phyloP scores from a whole-genome alignment of 2,797 vertebrate species.

The Galago senegalensis region DNA sequence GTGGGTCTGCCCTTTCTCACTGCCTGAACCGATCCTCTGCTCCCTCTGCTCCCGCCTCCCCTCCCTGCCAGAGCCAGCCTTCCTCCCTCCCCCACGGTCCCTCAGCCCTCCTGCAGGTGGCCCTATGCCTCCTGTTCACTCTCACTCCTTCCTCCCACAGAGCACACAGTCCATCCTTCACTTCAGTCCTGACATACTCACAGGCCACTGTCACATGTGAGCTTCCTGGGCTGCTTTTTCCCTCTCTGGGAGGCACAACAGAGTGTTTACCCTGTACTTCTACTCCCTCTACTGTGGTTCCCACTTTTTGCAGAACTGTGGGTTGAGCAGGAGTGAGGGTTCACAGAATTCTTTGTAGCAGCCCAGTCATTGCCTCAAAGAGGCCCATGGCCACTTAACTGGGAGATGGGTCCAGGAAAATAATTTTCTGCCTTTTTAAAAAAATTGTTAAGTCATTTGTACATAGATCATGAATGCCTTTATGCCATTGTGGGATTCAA shows the following conservation, averaged over 20 bases:
- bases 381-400: neutral
- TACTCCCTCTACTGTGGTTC: neutral
- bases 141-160: neutral
- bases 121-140: neutral
- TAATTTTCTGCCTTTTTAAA: neutral
- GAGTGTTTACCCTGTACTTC: too few species aligned
- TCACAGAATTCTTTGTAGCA: neutral
- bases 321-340: neutral
- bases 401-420: neutral
- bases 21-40: constrained; percentile 3
- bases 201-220: neutral
- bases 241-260: neutral
- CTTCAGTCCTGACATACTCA: neutral
- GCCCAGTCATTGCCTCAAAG: neutral
- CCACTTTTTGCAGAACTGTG: neutral
- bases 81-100: neutral
- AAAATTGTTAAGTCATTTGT: too few species aligned
- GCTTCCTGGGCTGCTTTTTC: neutral
- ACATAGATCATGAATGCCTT: too few species aligned
- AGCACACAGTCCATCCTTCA: neutral
- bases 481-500: too few species aligned
- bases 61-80: constrained; percentile 7
- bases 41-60: constrained; percentile 43
- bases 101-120: constrained; percentile 50
- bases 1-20: constrained; percentile 50